Conservation (phyloP, 2,797 vertebrate genomes). For the Sardinella longiceps region DNA sequence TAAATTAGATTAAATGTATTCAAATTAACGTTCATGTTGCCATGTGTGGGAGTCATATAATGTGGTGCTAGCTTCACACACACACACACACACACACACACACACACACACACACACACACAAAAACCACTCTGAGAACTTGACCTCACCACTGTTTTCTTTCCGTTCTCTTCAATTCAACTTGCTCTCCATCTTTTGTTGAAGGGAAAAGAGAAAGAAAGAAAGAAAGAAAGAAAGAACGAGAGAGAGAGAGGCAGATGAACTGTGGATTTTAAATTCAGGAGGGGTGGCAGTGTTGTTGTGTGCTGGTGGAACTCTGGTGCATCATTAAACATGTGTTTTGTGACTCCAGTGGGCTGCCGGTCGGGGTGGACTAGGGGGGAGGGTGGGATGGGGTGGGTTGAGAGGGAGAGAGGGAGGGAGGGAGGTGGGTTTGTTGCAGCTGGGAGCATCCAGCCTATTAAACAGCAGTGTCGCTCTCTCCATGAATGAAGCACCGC, state of each 20-base stretch:
- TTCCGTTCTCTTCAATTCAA: neutral
- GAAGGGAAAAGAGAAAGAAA: neutral
- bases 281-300: slow-evolving; percentile 40
- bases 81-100: no score
- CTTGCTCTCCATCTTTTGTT: neutral
- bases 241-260: neutral
- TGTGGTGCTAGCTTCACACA: no score
- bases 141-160: neutral
- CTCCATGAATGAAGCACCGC: slow-evolving; percentile 70
- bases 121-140: neutral
- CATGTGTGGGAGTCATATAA: no score
- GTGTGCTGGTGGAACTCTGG: slow-evolving; percentile 45
- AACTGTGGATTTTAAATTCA: slow-evolving; percentile 3
- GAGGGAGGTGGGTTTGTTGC: no score
- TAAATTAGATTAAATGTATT: no score
- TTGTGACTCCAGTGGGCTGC: slow-evolving; percentile 64
- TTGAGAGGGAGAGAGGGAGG: no score
- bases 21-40: no score
- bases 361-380: neutral
- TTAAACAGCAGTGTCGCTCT: slow-evolving; percentile 67
- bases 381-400: no score
- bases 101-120: neutral
- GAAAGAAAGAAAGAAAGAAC: neutral
- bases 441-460: slow-evolving; percentile 67
- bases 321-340: slow-evolving; percentile 63